Evolutionary conservation across 1,140 invertebrate species (phyloP), one percentile per base, ranked within the genome.

Genomic region (Cotesia glomerata): DNA sequence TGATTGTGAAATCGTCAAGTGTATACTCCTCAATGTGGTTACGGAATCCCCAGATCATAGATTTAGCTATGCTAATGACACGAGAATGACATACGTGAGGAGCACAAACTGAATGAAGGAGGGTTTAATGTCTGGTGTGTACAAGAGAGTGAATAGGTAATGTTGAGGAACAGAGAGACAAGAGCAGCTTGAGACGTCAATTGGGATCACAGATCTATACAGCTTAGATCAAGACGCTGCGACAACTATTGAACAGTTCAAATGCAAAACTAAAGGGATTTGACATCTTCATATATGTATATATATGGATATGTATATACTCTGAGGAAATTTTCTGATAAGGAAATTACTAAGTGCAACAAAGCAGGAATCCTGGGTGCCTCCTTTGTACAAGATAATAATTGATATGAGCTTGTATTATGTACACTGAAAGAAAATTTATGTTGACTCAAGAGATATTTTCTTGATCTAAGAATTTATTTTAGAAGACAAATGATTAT

Each of bases 241-340:
- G 35, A 62, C 45, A 34, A 32, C 26, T 64, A 64, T 64, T 18
- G 13, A 18, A 35, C 18, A 49, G 35, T 26, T 5, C 9, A 54
- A 54, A 54, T 54, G 16, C 16, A 8, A 26, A 58, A 18, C 56
- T 18, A 54, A 5, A 26, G 16, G 18, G 34, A 16, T 45, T 64
- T 35, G 1, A 1, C 26, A 18, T 26, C n/a, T 64, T 14, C 14
- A 51, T 52, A 39, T 51, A 45, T 36, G 35, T 58, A 52, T n/a
- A 16, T 11, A 64, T 45, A 49, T 54, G 51, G 5, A 51, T 11
- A 11, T 36, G 32, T 54, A 34, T 54, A n/a, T 62, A 74, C 72
- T 74, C 72, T n/a, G 65, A 68, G 72, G 72, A 74, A 74, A 74
- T 74, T 70, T 52, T 51, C 16, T 45, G 72, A 66, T 70, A 74